Evolutionary conservation across 2,888 invertebrate species (phyloP).

Genomic region (Timema cristinae): DNA sequence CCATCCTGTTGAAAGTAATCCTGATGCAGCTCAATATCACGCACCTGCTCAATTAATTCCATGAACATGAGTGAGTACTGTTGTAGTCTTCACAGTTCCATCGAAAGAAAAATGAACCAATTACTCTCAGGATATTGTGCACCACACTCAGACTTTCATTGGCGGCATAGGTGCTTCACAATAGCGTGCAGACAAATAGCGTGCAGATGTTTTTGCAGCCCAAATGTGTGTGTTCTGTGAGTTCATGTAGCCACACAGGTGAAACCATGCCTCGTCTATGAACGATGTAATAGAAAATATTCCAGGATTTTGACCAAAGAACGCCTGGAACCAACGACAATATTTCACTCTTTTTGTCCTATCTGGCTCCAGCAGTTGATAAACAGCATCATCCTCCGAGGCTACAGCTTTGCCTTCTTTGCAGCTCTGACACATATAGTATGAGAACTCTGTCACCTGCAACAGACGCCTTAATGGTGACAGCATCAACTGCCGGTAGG

Average conservation of each 20-base stretch:
- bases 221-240: background rate
- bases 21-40: background rate
- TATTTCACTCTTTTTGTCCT: background rate
- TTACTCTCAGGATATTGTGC: background rate
- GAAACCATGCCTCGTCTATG: too few relatives aligned
- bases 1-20: background rate
- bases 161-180: background rate
- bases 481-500: background rate
- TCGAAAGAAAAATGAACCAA: background rate
- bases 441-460: background rate
- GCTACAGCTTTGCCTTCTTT: background rate
- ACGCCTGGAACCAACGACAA: too few relatives aligned
- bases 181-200: background rate
- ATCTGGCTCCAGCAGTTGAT: slow-evolving; percentile 7
- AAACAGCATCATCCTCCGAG: background rate
- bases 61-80: background rate
- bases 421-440: slow-evolving; percentile 5
- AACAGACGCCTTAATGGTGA: background rate
- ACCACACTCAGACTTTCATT: background rate
- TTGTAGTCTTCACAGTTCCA: background rate
- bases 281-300: too few relatives aligned
- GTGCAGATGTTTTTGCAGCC: background rate
- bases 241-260: background rate
- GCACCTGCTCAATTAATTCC: background rate
- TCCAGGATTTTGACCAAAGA: too few relatives aligned